Conservation (phyloP, 1,140 invertebrate species). For the Rhopalosiphum maidis region DNA sequence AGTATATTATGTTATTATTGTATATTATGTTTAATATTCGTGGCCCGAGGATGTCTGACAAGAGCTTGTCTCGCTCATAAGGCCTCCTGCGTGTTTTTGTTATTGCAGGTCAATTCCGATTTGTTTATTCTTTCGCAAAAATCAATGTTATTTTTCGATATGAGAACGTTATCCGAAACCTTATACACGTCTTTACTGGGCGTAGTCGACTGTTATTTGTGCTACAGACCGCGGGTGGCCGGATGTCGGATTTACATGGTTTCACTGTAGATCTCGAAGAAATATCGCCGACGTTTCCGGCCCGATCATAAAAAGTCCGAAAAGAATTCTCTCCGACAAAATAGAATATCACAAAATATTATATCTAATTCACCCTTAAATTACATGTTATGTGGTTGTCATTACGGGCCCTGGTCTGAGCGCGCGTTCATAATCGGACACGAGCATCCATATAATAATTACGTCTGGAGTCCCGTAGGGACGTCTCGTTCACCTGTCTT, state of each 20-base stretch:
- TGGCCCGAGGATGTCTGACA: background rate
- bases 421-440: background rate
- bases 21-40: background rate
- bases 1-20: background rate
- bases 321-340: background rate
- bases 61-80: background rate
- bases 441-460: conserved; percentile 27
- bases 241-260: conserved; percentile 25
- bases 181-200: background rate
- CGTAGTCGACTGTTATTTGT: background rate
- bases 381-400: conserved; percentile 41
- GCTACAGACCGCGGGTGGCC: conserved; percentile 9
- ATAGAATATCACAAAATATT: background rate
- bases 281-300: background rate
- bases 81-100: background rate
- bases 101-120: conserved; percentile 31
- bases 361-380: conserved; percentile 3
- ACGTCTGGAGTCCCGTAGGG: conserved; percentile 47
- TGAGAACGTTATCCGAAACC: conserved; percentile 16
- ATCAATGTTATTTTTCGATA: conserved; percentile 31
- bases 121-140: conserved; percentile 39
- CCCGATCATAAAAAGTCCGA: background rate
- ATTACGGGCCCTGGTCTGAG: background rate
- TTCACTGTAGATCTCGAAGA: background rate
- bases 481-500: conserved; percentile 42